These are phyloP conservation scores for Rhabdomys pumilio DNA, from an alignment of 2,797 vertebrate genomes.

Conservation along the genomic window DNA sequence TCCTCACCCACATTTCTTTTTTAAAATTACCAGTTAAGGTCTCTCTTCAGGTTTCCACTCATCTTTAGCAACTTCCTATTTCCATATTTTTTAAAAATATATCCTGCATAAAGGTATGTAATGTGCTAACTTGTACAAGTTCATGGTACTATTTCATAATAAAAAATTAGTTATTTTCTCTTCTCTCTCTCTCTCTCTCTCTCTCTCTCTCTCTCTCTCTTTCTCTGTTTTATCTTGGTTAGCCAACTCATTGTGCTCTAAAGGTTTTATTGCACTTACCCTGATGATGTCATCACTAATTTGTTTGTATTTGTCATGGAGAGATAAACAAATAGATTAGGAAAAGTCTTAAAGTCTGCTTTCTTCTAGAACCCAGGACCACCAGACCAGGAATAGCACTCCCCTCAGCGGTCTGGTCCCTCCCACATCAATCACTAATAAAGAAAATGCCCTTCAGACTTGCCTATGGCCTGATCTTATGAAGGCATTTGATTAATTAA, in stretches of 20 bases:
- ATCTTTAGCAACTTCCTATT: slow-evolving; percentile 25
- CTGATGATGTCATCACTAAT: not conserved
- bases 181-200: too few species aligned
- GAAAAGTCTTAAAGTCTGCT: not conserved
- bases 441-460: not conserved
- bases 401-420: not conserved
- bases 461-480: not conserved
- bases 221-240: not conserved
- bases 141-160: slow-evolving; percentile 34
- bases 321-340: slow-evolving; percentile 22
- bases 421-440: not conserved
- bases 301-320: slow-evolving; percentile 1
- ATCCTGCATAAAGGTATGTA: not conserved
- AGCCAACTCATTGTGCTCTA: slow-evolving; percentile 6
- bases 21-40: not conserved
- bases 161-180: not conserved
- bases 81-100: slow-evolving; percentile 42
- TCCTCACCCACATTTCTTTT: not conserved
- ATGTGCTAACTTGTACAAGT: slow-evolving; percentile 20
- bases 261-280: not conserved
- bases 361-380: not conserved
- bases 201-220: too few species aligned
- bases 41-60: slow-evolving; percentile 40
- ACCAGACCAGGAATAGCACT: not conserved
- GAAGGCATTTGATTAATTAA: not conserved